phyloP scores from a whole-genome alignment of 2,113 vertebrate genomes.

The Caloenas nicobarica region DNA sequence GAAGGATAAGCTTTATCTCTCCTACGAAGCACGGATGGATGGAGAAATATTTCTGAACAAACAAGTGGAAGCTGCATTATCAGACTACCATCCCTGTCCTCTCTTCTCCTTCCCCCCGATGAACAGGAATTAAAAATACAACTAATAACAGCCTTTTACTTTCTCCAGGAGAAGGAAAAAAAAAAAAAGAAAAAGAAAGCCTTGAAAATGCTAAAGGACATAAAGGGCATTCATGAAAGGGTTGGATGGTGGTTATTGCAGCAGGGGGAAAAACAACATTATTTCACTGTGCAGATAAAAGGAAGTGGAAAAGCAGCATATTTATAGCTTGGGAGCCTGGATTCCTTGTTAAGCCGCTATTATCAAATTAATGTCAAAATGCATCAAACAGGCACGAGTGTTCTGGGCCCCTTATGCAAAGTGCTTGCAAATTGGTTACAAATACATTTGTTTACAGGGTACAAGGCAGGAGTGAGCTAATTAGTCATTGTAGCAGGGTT shows the following conservation, averaged over 20 bases:
- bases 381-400: slow-evolving; percentile 72
- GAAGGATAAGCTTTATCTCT: not conserved
- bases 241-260: slow-evolving; percentile 67
- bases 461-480: slow-evolving; percentile 58
- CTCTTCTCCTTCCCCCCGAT: not conserved
- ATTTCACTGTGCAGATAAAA: slow-evolving; percentile 73
- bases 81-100: not conserved
- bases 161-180: slow-evolving; percentile 10
- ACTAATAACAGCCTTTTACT: slow-evolving; percentile 36
- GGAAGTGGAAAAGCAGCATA: slow-evolving; percentile 59
- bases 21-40: not conserved
- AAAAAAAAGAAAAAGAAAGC: not conserved
- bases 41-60: slow-evolving; percentile 40
- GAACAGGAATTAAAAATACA: slow-evolving; percentile 58
- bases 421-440: slow-evolving; percentile 67
- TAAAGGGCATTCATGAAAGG: slow-evolving; percentile 70
- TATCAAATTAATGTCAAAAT: slow-evolving; percentile 73
- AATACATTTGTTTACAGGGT: slow-evolving; percentile 71
- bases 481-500: slow-evolving; percentile 60
- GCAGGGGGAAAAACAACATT: slow-evolving; percentile 68
- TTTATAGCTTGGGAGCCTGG: slow-evolving; percentile 71
- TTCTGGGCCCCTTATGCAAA: slow-evolving; percentile 60
- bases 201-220: slow-evolving; percentile 60
- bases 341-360: slow-evolving; percentile 67
- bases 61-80: slow-evolving; percentile 30